Evolutionary conservation across 1,140 invertebrate genomes (phyloP), one percentile per base, ranked within the genome.

Genomic region (Drosophila ananassae): DNA sequence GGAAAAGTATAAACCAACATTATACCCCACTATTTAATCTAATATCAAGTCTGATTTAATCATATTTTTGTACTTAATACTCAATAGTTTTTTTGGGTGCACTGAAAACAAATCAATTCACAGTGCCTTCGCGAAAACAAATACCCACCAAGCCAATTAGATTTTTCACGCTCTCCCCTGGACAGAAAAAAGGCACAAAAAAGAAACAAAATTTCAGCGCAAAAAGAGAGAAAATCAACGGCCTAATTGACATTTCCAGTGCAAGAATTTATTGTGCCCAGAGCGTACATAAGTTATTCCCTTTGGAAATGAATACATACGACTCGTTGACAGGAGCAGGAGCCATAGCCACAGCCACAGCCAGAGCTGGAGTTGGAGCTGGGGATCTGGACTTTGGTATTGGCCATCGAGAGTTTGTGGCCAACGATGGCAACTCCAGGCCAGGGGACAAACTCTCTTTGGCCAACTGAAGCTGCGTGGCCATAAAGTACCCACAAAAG

Each of bases 211-310:
- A 37, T 37, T 37, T 37, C 34, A 12, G n/a, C 41, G 41, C 41
- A 54, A 47, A 39, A 76, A 48, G 51, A 69, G 63, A 57, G 63
- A 73, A 73, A 60, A 79, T 57, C 59, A 82, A 79, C 79, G 68
- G 84, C 73, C 85, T 89, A 89, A 89, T 89, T 89, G 85, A 89
- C 85, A 89, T 89, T 89, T 89, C 64, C 85, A 89, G 89, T 82
- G 73, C 82, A 91, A 91, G 89, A 91, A 91, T 91, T 91, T 91
- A 91, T 91, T 91, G 89, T 90, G 85, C 90, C 89, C 84, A 83
- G 85, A 89, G 90, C 89, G 90, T 91, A 91, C 90, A 91, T 91
- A 91, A 91, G 90, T 91, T 91, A 91, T 91, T 91, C 90, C 90
- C 90, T 91, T 91, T 91, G 89, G 90, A 91, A 90, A 91, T 91